Conservation (phyloP, 2,888 invertebrate species). For the Ceraclea dissimilis region DNA sequence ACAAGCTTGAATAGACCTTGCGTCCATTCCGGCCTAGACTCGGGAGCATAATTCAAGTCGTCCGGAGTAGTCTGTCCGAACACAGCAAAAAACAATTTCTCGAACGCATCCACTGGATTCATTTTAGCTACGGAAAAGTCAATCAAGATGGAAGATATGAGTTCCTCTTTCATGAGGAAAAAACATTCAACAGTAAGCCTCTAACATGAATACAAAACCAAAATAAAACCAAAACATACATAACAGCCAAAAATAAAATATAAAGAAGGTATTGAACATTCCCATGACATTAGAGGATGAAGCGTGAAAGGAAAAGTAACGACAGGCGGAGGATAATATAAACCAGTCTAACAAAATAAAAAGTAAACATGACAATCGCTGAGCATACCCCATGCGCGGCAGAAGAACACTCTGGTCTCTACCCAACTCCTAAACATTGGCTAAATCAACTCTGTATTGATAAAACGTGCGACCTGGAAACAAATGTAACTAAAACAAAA, state of each 20-base stretch:
- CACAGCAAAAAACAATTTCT: conserved; percentile 96
- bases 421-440: conserved; percentile 23
- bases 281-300: conserved; percentile 18
- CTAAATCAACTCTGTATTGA: conserved; percentile 18
- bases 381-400: conserved; percentile 24
- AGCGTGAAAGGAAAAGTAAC: conserved; percentile 20
- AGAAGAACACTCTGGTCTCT: conserved; percentile 18
- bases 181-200: conserved; percentile 24
- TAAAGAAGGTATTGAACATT: conserved; percentile 14
- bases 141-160: conserved; percentile 21
- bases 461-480: conserved; percentile 25
- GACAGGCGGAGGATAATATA: conserved; percentile 19
- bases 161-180: conserved; percentile 24
- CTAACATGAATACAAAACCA: conserved; percentile 19
- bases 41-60: conserved; percentile 69
- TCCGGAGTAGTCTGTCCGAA: conserved; percentile 89
- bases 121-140: conserved; percentile 58
- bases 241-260: conserved; percentile 20
- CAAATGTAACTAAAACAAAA: conserved; percentile 19
- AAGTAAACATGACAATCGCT: conserved; percentile 14
- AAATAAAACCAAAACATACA: conserved; percentile 16
- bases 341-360: too few relatives aligned
- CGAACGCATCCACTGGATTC: conserved; percentile 87
- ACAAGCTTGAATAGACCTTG: conserved; percentile 82
- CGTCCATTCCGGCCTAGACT: conserved; percentile 71